Percentiles rank a stretch among this genome's conserved stretches.
Conservation (phyloP, 2,888 invertebrate genomes). For the Xestia sexstrigata region DNA sequence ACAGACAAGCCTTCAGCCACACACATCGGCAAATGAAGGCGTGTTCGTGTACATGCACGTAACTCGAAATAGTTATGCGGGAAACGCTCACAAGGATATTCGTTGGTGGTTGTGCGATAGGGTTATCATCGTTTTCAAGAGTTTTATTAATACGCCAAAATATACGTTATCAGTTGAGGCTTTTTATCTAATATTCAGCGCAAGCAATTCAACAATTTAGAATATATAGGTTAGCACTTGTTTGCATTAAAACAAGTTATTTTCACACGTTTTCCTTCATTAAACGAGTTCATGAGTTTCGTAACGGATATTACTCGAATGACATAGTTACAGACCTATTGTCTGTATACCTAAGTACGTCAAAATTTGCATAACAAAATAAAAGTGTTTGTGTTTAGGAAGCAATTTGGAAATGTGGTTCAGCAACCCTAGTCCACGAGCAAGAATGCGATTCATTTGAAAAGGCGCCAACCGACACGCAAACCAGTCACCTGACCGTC, state of each 20-base stretch:
- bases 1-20: slow-evolving; percentile 75
- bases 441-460: slow-evolving; percentile 85
- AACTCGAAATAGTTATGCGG: slow-evolving; percentile 75
- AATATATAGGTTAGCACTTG: slow-evolving; percentile 4
- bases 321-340: not conserved
- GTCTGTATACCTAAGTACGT: not conserved
- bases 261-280: slow-evolving; percentile 4
- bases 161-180: slow-evolving; percentile 4
- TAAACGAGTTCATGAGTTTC: not conserved
- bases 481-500: slow-evolving; percentile 84
- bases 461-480: slow-evolving; percentile 82
- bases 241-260: not conserved
- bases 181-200: not conserved
- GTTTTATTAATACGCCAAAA: slow-evolving; percentile 33
- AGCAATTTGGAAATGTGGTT: slow-evolving; percentile 11
- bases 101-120: slow-evolving; percentile 69
- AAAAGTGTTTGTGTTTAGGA: not conserved
- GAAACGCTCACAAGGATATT: slow-evolving; percentile 75
- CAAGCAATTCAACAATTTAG: not conserved
- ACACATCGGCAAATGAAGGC: slow-evolving; percentile 76
- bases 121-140: slow-evolving; percentile 55
- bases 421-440: slow-evolving; percentile 64
- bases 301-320: not conserved
- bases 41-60: slow-evolving; percentile 82
- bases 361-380: not conserved